Base-by-base conservation (phyloP, 2,888 invertebrate species). In the Blera fallax region DNA sequence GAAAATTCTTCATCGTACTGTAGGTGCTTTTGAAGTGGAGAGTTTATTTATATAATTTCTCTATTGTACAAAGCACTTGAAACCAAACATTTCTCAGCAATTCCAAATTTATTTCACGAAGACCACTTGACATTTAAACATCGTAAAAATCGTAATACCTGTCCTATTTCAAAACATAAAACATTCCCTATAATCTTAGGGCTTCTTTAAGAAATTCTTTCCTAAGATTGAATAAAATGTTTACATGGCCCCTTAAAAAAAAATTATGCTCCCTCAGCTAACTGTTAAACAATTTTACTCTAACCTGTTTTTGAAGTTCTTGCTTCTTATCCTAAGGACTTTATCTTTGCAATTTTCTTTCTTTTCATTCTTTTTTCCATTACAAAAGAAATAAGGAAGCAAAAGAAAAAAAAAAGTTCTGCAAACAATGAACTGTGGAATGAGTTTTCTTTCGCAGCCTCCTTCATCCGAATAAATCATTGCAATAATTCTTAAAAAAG, bases 401-500 rank as follows among this genome's bases (percentile, higher is more conserved):
- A 56, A 56, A 52, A 27, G 18, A 45, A 54, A 37, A 16, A 62
- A 45, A n/a, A 52, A 27, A 11, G 4, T 6, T 18, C 16, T 11
- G 10, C 21, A 45, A 27, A 48, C 48, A 32, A 32, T 6, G 32
- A 11, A 5, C 27, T 6, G 4, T 52, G 10, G 4, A 6, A 2
- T 27, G 37, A n/a, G 1, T 14, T 45, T 43, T 7, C 16, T 10
- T 52, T 40, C n/a, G 1, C 11, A 18, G 10, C 4, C 16, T 14
- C 32, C 18, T 54, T 48, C 32, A 70, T 70, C 32, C 32, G n/a
- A 43, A 62, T 54, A 62, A 62, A 69, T 62, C 69, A 62, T 52
- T 45, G 43, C 43, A 69, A 50, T 29, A 70, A 70, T 62, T 60
- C 45, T 24, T 18, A 24, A 70, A 69, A 60, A 78, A 43, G 52